These are phyloP conservation scores for Allobates femoralis DNA, from an alignment of 2,797 vertebrate genomes.

Conservation along the genomic window DNA sequence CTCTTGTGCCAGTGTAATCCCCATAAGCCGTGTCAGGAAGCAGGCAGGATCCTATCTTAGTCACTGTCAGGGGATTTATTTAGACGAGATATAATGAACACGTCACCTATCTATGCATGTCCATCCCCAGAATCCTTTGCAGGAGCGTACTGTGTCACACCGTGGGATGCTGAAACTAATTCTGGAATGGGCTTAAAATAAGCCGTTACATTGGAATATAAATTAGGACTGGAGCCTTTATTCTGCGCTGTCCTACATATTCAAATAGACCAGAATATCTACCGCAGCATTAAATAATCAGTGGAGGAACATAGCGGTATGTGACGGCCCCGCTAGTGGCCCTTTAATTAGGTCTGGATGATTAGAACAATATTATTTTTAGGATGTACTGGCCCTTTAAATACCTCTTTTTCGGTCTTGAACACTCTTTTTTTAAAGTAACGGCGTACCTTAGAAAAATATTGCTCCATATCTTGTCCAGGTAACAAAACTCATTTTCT, in stretches of 20 bases:
- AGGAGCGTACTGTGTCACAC: slow-evolving; percentile 42
- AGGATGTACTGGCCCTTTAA: neutral
- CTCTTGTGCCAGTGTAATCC: slow-evolving; percentile 52
- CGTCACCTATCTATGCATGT: slow-evolving; percentile 56
- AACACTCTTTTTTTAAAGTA: neutral
- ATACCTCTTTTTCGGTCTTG: neutral
- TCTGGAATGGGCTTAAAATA: slow-evolving; percentile 63
- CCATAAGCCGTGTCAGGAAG: slow-evolving; percentile 56
- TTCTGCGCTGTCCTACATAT: slow-evolving; percentile 62
- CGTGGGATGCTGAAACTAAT: slow-evolving; percentile 57
- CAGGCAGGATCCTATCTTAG: slow-evolving; percentile 60
- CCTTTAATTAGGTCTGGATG: slow-evolving; percentile 42
- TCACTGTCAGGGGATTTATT: slow-evolving; percentile 61
- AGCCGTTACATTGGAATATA: slow-evolving; percentile 61
- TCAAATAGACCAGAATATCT: slow-evolving; percentile 57
- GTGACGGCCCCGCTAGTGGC: neutral
- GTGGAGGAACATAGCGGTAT: slow-evolving; percentile 14
- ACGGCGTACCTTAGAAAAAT: neutral
- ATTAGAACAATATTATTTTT: slow-evolving; percentile 41
- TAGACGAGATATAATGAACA: slow-evolving; percentile 56
- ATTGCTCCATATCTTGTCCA: neutral
- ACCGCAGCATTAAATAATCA: slow-evolving; percentile 60
- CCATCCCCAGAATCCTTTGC: slow-evolving; percentile 60
- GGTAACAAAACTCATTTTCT: neutral
- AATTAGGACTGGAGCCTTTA: slow-evolving; percentile 59